Evolutionary conservation across 2,888 invertebrate genomes (phyloP).

Genomic region (Timema cristinae): DNA sequence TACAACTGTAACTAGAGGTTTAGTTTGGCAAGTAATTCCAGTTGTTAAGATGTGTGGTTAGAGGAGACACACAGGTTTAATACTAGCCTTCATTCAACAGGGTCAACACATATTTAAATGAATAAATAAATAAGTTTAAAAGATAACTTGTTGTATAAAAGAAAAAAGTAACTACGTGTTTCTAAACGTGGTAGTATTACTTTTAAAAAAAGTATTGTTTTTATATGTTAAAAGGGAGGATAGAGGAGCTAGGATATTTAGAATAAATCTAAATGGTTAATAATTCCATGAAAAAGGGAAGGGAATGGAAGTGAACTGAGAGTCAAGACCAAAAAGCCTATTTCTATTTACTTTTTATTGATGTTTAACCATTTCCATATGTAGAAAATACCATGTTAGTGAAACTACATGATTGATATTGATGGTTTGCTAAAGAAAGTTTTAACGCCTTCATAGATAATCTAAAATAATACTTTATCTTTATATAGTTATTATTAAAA

Average conservation of each 20-base stretch:
- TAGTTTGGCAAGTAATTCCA: constrained; percentile 3
- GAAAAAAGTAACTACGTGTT: constrained; percentile 29
- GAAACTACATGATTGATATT: too few species aligned
- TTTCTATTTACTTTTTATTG: too few species aligned
- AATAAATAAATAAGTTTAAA: constrained; percentile 26
- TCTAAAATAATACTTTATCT: background rate
- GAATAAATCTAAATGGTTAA: constrained; percentile 19
- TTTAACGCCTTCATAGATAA: too few species aligned
- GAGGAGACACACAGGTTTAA: constrained; percentile 26
- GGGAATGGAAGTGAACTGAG: too few species aligned
- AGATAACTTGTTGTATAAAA: constrained; percentile 31
- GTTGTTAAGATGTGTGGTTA: constrained; percentile 19
- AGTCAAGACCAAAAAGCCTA: too few species aligned
- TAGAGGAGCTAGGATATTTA: constrained; percentile 25
- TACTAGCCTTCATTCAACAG: constrained; percentile 35
- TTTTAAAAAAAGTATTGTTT: constrained; percentile 31
- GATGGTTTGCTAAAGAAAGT: too few species aligned
- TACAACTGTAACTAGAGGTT: too few species aligned
- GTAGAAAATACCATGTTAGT: too few species aligned
- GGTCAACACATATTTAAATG: constrained; percentile 32
- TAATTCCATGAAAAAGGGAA: too few species aligned
- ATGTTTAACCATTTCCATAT: too few species aligned
- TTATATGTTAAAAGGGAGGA: constrained; percentile 30
- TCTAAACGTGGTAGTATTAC: constrained; percentile 28
- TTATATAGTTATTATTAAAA: constrained; percentile 21